phyloP scores from a whole-genome alignment of 2,888 invertebrate species.

The Megaustenia siamemsis region DNA sequence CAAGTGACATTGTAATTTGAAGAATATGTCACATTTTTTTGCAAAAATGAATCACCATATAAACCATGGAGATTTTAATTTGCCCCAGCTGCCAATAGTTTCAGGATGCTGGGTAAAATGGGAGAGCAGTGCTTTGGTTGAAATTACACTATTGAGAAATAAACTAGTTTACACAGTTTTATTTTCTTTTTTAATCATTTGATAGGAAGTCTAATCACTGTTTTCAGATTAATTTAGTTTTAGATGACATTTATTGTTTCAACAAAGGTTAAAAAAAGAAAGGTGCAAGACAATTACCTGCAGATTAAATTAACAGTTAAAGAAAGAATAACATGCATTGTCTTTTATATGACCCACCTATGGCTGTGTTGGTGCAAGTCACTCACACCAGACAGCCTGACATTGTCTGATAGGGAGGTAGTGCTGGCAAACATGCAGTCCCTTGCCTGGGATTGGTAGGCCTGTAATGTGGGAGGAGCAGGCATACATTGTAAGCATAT shows the following conservation, averaged over 20 bases:
- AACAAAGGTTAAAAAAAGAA: background rate
- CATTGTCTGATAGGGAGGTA: slow-evolving; percentile 49
- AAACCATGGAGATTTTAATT: too few relatives aligned
- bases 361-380: slow-evolving; percentile 20
- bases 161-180: too few relatives aligned
- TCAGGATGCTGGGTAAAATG: too few relatives aligned
- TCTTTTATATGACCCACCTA: slow-evolving; percentile 9
- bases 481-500: background rate
- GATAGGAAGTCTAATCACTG: too few relatives aligned
- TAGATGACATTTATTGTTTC: too few relatives aligned
- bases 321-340: background rate
- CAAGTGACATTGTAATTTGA: background rate
- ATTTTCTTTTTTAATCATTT: too few relatives aligned
- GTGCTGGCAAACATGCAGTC: slow-evolving; percentile 55
- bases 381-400: slow-evolving; percentile 33
- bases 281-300: background rate
- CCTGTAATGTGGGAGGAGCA: slow-evolving; percentile 63
- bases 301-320: background rate
- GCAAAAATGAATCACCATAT: too few relatives aligned
- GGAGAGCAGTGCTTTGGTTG: too few relatives aligned
- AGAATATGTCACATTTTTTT: too few relatives aligned
- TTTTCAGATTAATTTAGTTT: too few relatives aligned
- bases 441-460: slow-evolving; percentile 65
- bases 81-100: too few relatives aligned
- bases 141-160: too few relatives aligned